A percentile compares a stretch with the other conserved stretches of the same genome.
phyloP scores from a whole-genome alignment of 35 echinoderm and acorn worm species.

The Ophioderma brevispina region DNA sequence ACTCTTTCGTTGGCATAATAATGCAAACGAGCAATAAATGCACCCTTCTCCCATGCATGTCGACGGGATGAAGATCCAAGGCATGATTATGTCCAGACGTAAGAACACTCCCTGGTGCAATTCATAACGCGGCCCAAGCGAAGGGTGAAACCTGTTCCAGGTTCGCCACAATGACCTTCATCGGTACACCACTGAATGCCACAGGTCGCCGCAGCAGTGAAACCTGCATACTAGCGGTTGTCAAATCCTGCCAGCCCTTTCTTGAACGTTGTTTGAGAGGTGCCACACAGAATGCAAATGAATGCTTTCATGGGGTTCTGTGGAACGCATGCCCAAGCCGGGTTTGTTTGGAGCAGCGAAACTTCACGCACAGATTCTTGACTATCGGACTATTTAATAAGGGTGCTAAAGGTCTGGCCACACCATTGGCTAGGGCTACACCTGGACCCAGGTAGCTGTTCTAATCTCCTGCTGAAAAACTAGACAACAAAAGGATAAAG shows the following conservation, averaged over 20 bases:
- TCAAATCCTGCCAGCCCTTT: neutral
- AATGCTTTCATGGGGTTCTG: neutral
- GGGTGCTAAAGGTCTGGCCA: no score
- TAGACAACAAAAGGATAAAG: no score
- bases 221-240: neutral
- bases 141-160: neutral
- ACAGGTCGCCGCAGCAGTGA: neutral
- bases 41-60: neutral
- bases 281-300: neutral
- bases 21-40: conserved; percentile 4
- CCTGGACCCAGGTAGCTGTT: no score
- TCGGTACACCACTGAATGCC: neutral
- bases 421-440: no score
- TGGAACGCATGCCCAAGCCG: neutral
- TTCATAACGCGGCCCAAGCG: neutral
- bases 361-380: no score
- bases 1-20: neutral
- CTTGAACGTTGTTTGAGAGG: neutral
- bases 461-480: no score
- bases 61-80: conserved; percentile 14
- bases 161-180: neutral
- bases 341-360: no score
- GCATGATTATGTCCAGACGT: conserved; percentile 45
- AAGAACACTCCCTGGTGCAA: conserved; percentile 30
- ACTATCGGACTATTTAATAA: no score